These are phyloP conservation scores for Corythaixoides concolor DNA, from an alignment of 2,113 vertebrate genomes.

Conservation along the genomic window DNA sequence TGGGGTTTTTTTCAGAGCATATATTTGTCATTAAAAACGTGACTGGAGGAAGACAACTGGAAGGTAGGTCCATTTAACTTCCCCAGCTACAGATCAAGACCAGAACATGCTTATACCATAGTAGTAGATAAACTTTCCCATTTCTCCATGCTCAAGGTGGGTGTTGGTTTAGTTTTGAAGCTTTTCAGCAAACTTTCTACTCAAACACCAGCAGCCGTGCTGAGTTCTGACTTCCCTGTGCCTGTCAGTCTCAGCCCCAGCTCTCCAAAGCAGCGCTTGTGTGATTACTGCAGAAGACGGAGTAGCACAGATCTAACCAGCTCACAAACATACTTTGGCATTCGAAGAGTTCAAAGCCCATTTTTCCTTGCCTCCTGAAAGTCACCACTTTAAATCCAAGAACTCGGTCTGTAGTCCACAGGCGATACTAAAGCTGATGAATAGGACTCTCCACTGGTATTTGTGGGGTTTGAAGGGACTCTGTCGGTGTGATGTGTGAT, in stretches of 20 bases:
- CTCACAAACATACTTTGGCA: not conserved
- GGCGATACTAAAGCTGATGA: not conserved
- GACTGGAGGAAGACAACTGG: not conserved
- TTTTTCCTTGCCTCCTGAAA: not conserved
- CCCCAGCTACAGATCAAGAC: not conserved
- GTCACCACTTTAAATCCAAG: not conserved
- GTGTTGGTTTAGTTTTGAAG: not conserved
- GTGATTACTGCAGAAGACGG: not conserved
- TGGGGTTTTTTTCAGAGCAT: not conserved
- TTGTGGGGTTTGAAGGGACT: not conserved
- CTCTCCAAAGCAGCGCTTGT: not conserved
- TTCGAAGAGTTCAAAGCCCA: not conserved
- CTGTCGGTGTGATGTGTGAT: rapidly evolving
- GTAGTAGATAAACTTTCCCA: not conserved
- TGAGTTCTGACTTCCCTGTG: not conserved
- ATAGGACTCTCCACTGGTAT: not conserved
- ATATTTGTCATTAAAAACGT: not conserved
- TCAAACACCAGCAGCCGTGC: rapidly evolving
- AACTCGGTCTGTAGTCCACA: not conserved
- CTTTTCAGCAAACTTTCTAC: not conserved
- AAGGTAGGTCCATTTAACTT: not conserved
- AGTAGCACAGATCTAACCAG: not conserved
- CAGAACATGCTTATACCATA: not conserved
- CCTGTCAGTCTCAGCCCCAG: not conserved
- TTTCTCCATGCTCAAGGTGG: not conserved